A percentile compares a stretch with the other conserved stretches of the same genome.
Conservation (phyloP, 2,797 vertebrate genomes). For the Heliangelus exortis region DNA sequence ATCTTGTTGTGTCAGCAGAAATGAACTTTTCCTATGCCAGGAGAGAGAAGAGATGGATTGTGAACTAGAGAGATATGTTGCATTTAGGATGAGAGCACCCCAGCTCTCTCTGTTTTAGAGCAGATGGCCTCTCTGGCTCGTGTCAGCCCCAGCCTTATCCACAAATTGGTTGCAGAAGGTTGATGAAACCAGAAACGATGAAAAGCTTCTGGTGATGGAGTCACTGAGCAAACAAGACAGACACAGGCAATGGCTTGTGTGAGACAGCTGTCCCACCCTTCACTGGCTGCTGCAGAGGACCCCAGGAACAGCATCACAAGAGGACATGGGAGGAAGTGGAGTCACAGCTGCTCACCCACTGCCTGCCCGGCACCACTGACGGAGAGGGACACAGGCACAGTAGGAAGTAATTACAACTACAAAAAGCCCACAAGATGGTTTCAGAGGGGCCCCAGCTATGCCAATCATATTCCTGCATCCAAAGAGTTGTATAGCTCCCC, state of each 20-base stretch:
- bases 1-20: not conserved
- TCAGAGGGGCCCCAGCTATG: not conserved
- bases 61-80: not conserved
- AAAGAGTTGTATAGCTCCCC: not conserved
- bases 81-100: not conserved
- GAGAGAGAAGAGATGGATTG: not conserved
- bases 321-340: not conserved
- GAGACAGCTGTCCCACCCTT: not conserved
- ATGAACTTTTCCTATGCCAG: not conserved
- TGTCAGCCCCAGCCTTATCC: not conserved
- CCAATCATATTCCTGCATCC: not conserved
- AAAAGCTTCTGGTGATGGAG: not conserved
- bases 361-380: not conserved
- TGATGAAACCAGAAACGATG: rapidly evolving
- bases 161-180: not conserved
- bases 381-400: not conserved
- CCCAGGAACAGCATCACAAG: not conserved
- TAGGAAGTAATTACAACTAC: constrained; percentile 21
- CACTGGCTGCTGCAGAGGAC: rapidly evolving
- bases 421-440: not conserved
- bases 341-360: not conserved
- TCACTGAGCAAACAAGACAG: rapidly evolving
- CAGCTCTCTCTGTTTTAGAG: not conserved
- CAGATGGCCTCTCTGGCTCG: rapidly evolving
- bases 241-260: not conserved